A percentile compares a stretch with the other conserved stretches of the same genome.
phyloP scores from a whole-genome alignment of 2,888 invertebrate species.

The Didymodactylos carnosus region DNA sequence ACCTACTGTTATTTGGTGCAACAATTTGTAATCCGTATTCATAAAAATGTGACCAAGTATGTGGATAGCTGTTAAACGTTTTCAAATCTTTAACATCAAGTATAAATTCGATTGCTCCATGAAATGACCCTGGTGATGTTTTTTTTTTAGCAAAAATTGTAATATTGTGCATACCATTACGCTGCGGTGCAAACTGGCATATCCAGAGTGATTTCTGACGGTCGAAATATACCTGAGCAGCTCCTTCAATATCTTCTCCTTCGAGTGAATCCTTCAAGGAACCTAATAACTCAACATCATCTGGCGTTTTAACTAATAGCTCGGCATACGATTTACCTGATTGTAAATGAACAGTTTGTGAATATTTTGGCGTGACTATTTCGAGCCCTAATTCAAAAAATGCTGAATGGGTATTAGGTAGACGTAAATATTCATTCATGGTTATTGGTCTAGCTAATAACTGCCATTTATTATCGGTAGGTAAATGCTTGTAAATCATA shows the following conservation, averaged over 20 bases:
- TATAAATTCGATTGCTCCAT: background rate
- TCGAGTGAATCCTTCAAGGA: background rate
- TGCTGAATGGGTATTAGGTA: background rate
- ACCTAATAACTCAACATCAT: background rate
- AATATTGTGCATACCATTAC: background rate
- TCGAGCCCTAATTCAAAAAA: background rate
- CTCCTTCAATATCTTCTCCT: background rate
- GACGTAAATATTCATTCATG: background rate
- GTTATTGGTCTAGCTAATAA: background rate
- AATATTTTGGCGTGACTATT: background rate
- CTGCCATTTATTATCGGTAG: background rate
- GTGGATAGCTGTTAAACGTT: background rate
- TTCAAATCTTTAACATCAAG: background rate
- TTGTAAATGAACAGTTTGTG: background rate
- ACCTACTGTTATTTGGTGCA: background rate
- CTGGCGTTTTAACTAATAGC: background rate
- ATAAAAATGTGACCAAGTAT: background rate
- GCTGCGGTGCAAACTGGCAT: background rate
- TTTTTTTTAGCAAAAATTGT: background rate
- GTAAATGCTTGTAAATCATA: constrained; percentile 2
- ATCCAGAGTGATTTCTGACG: background rate
- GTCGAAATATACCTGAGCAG: background rate
- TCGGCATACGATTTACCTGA: background rate
- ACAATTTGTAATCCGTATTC: background rate
- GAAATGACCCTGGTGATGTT: too few relatives aligned